Evolutionary conservation across 2,888 invertebrate species (phyloP).

Genomic region (Diarsia rubi): DNA sequence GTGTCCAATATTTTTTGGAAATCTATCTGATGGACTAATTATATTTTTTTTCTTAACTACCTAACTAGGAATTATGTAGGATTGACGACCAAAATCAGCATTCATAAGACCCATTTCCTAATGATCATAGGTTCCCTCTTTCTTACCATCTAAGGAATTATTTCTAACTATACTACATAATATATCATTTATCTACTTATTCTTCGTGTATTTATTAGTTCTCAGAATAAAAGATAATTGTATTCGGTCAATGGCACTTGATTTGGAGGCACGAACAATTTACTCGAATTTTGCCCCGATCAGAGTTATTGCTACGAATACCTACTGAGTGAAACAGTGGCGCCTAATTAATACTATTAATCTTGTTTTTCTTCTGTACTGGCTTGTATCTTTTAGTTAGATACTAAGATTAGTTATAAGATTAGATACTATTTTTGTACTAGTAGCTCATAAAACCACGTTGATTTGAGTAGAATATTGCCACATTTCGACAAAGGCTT

Average conservation of each 20-base stretch:
- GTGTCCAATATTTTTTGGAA: too few relatives aligned
- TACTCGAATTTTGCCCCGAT: slow-evolving; percentile 42
- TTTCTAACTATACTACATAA: slow-evolving; percentile 7
- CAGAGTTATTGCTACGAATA: slow-evolving; percentile 64
- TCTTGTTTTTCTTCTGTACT: slow-evolving; percentile 63
- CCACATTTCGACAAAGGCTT: slow-evolving; percentile 14
- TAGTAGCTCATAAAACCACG: slow-evolving; percentile 27
- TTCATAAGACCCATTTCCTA: slow-evolving; percentile 10
- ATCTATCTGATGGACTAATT: too few relatives aligned
- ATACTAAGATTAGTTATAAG: slow-evolving; percentile 31
- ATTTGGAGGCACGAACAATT: slow-evolving; percentile 52
- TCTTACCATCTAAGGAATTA: neutral
- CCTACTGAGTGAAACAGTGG: slow-evolving; percentile 64
- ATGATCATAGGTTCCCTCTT: slow-evolving; percentile 8
- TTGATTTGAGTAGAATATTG: slow-evolving; percentile 1
- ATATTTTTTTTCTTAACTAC: too few relatives aligned
- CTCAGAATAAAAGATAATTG: slow-evolving; percentile 38
- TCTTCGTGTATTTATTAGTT: slow-evolving; percentile 47
- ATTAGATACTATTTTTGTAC: neutral
- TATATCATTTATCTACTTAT: slow-evolving; percentile 25
- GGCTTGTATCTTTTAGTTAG: slow-evolving; percentile 34
- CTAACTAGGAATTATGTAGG: neutral
- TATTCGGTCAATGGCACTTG: slow-evolving; percentile 57
- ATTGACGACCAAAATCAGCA: neutral
- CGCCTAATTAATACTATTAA: slow-evolving; percentile 74